Base-by-base conservation (phyloP, 2,113 vertebrate species). In the Bothrops jararaca region DNA sequence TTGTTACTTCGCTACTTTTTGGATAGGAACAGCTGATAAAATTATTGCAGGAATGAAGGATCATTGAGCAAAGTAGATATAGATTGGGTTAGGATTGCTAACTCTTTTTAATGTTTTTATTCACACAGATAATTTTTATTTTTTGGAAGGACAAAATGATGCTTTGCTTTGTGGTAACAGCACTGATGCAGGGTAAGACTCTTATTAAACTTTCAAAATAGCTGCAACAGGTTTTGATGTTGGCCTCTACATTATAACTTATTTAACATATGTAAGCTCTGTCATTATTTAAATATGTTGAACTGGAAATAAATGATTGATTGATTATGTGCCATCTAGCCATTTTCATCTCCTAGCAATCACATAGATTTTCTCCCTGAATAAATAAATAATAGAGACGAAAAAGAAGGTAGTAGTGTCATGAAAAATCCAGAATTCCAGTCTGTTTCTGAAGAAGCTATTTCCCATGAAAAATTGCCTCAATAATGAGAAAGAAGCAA, bases 101-200 rank as follows among this genome's bases (percentile, higher is more conserved):
- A 80, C 34, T 80, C n/a, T 80, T 80, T 80, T 80, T 42, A 39
- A 22, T 39, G 42, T 80, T 90, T 52, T 54, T 54, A 4, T 23
- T 34, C 56, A 64, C n/a, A 96, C 96, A 98, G 98, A n/a, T 42
- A 93, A 98, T 96, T 97, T 98, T 94, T 98, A 98, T 95, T 96
- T 56, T 56, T 2, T 96, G 95, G 96, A 97, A 86, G 98, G 97
- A 93, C 93, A 97, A 91, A 97, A 94, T 52, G 98, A 99, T 96
- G 97, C 97, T 95, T 96, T 99, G 86, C 98, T 99, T 93, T 99
- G 99, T 98, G 99, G 99, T 89, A 97, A 96, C 54, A 96, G 96
- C 95, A 97, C 96, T 94, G 98, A 98, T 95, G 98, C 99, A 93
- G 99, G 99, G 99, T 99, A 98, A 97, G 98, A 29, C 24, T 52